Percentiles rank a stretch among this genome's conserved stretches.
Conservation (phyloP, 2,888 invertebrate species). For the Phalera bucephala region DNA sequence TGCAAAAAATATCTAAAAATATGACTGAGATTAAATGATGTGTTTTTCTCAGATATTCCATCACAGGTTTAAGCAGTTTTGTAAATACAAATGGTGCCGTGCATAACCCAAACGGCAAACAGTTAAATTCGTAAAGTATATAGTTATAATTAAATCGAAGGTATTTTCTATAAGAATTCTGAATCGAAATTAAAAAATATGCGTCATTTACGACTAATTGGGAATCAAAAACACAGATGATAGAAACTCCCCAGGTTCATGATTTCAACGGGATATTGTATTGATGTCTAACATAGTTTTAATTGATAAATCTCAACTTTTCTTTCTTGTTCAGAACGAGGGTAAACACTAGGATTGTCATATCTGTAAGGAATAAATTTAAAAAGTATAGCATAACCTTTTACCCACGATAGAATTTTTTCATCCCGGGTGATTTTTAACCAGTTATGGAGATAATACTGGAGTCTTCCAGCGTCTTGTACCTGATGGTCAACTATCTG, state of each 20-base stretch:
- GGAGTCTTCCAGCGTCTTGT: background rate
- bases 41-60: background rate
- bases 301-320: background rate
- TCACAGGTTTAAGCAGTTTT: background rate
- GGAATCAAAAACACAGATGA: constrained; percentile 4
- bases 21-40: background rate
- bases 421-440: background rate
- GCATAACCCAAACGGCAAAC: background rate
- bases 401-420: background rate
- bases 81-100: too few species aligned
- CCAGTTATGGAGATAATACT: constrained; percentile 1
- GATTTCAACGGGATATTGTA: background rate
- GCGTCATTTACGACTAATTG: constrained; percentile 6
- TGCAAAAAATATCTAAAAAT: background rate
- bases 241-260: background rate
- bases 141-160: background rate
- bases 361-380: background rate
- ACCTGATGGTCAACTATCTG: background rate
- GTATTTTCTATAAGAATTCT: background rate
- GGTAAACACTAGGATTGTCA: background rate
- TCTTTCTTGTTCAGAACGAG: too few species aligned
- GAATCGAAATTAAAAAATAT: constrained; percentile 4
- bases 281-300: background rate
- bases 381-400: constrained; percentile 1
- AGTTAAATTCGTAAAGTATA: constrained; percentile 1